Conservation (phyloP, 2,113 vertebrate species). For the Trogon surrucura region DNA sequence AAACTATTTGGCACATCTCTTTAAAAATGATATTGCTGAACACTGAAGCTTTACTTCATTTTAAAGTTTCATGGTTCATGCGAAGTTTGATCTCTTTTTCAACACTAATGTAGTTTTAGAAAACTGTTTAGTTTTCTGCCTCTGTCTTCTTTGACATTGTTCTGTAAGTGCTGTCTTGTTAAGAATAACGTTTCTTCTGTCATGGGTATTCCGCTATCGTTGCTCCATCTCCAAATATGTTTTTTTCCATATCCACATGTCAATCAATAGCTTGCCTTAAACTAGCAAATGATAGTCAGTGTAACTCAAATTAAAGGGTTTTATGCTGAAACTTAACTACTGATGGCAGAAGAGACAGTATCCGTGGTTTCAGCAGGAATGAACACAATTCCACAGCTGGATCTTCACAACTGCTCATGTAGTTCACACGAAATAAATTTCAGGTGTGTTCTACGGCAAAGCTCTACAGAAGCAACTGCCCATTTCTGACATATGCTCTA, state of each 20-base stretch:
- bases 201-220: conserved; percentile 49
- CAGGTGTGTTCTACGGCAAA: not conserved
- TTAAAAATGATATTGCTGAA: conserved; percentile 21
- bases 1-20: conserved; percentile 35
- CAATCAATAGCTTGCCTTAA: conserved; percentile 62
- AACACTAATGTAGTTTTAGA: conserved; percentile 25
- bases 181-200: conserved; percentile 51
- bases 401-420: not conserved
- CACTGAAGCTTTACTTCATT: conserved; percentile 14
- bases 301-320: conserved; percentile 36
- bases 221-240: conserved; percentile 57
- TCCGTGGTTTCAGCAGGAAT: not conserved
- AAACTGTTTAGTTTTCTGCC: conserved; percentile 55
- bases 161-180: conserved; percentile 65
- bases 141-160: conserved; percentile 63
- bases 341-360: not conserved
- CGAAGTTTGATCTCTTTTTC: conserved; percentile 53
- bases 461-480: not conserved
- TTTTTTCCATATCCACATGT: conserved; percentile 66
- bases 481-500: not conserved
- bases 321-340: conserved; percentile 26
- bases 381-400: not conserved
- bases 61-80: conserved; percentile 48
- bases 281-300: conserved; percentile 41
- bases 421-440: not conserved